phyloP scores from a whole-genome alignment of 2,797 vertebrate genomes.

The Semaprochilodus insignis region DNA sequence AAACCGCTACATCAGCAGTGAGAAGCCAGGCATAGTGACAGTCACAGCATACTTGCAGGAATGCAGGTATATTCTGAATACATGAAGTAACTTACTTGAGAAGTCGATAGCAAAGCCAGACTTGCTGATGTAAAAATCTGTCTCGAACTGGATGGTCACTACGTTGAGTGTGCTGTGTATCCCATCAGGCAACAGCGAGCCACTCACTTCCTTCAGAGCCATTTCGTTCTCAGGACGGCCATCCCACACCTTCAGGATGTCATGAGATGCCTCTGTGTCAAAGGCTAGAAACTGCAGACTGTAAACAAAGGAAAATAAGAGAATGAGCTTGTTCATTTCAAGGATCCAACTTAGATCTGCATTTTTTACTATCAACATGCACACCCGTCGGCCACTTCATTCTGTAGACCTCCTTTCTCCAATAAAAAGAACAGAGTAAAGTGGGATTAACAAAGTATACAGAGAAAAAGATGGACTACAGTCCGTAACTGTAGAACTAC shows the following conservation, averaged over 20 bases:
- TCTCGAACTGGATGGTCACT: conserved; percentile 96
- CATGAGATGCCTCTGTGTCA: conserved; percentile 97
- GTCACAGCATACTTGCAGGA: no score
- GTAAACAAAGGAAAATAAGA: neutral
- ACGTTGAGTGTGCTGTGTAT: conserved; percentile 96
- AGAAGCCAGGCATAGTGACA: no score
- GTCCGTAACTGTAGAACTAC: no score
- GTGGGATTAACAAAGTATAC: no score
- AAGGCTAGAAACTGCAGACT: conserved; percentile 97
- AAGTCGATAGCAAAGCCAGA: conserved; percentile 98
- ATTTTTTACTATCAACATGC: no score
- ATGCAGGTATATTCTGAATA: neutral
- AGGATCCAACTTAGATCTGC: neutral
- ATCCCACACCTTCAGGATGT: conserved; percentile 97
- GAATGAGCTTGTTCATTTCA: neutral
- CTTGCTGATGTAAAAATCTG: conserved; percentile 98
- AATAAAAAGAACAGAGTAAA: no score
- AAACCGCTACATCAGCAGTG: no score
- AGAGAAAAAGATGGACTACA: no score
- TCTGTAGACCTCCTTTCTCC: no score
- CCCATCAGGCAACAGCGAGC: conserved; percentile 93
- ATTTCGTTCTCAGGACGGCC: conserved; percentile 95
- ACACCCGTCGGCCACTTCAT: no score
- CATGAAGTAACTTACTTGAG: conserved; percentile 87
- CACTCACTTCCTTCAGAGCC: conserved; percentile 94